A percentile compares a stretch with the other conserved stretches of the same genome.
Evolutionary conservation across 2,888 invertebrate species (phyloP).

Genomic region (Amphimallon solstitiale): DNA sequence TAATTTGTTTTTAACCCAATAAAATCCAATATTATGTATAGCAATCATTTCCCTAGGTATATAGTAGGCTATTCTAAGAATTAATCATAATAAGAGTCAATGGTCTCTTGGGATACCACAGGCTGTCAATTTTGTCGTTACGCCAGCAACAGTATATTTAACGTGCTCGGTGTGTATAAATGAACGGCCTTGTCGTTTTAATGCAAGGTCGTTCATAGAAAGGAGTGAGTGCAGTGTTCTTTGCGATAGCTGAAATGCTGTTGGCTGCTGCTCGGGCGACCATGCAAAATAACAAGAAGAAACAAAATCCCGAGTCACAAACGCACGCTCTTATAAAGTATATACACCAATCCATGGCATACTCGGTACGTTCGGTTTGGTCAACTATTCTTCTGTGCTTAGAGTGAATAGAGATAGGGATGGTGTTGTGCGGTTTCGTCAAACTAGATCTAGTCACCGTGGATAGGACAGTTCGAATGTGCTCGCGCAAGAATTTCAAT

Average conservation of each 20-base stretch:
- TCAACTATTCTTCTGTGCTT: not conserved
- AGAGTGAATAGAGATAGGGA: not conserved
- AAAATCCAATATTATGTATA: too few species aligned
- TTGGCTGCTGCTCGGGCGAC: conserved; percentile 7
- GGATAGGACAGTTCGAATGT: not conserved
- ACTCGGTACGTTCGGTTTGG: not conserved
- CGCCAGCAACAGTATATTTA: conserved; percentile 4
- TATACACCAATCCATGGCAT: not conserved
- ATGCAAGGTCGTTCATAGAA: conserved; percentile 42
- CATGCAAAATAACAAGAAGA: conserved; percentile 27
- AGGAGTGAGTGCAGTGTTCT: conserved; percentile 36
- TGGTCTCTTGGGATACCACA: too few species aligned
- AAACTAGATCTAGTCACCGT: conserved; percentile 10
- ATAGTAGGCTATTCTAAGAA: too few species aligned
- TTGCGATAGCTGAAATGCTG: conserved; percentile 11
- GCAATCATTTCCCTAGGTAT: too few species aligned
- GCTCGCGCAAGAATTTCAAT: conserved; percentile 5
- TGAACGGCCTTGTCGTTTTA: conserved; percentile 42
- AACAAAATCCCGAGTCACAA: not conserved
- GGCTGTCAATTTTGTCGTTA: too few species aligned
- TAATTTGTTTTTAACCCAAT: too few species aligned
- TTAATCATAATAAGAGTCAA: too few species aligned
- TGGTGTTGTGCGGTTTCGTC: conserved; percentile 3
- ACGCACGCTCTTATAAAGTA: not conserved
- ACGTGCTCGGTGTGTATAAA: not conserved